Conservation (phyloP, 2,113 vertebrate species). For the Ochotona princeps region DNA sequence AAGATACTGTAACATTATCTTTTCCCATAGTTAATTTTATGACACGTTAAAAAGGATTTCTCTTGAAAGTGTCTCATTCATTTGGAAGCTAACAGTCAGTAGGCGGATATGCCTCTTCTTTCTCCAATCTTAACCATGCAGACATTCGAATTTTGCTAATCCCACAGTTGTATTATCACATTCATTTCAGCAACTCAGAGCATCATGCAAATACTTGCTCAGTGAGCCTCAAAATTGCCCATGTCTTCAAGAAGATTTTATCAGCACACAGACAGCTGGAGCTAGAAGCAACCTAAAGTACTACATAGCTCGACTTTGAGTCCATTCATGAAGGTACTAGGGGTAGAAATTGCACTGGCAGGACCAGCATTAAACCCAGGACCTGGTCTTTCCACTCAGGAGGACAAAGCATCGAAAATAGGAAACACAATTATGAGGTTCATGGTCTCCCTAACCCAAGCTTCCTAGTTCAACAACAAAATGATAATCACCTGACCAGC, state of each 20-base stretch:
- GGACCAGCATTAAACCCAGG: not conserved
- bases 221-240: conserved; percentile 56
- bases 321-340: not conserved
- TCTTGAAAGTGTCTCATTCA: conserved; percentile 47
- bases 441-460: not conserved
- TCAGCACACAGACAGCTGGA: conserved; percentile 24
- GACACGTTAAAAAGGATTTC: conserved; percentile 52
- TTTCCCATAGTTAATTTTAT: conserved; percentile 66
- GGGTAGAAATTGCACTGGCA: not conserved
- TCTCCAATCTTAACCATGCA: not conserved
- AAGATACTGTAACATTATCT: conserved; percentile 71
- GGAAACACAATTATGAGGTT: not conserved
- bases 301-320: not conserved
- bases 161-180: not conserved
- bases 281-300: not conserved
- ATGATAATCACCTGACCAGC: not conserved
- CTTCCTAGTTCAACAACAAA: not conserved
- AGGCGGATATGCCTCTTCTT: not conserved
- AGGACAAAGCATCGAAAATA: not conserved
- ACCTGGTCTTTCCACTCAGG: not conserved
- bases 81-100: conserved; percentile 58
- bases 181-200: conserved; percentile 36
- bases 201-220: conserved; percentile 50
- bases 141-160: conserved; percentile 12
- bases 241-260: conserved; percentile 49